A percentile compares a stretch with the other conserved stretches of the same genome.
Conservation (phyloP, 2,797 vertebrate genomes). For the Chromis chromis region DNA sequence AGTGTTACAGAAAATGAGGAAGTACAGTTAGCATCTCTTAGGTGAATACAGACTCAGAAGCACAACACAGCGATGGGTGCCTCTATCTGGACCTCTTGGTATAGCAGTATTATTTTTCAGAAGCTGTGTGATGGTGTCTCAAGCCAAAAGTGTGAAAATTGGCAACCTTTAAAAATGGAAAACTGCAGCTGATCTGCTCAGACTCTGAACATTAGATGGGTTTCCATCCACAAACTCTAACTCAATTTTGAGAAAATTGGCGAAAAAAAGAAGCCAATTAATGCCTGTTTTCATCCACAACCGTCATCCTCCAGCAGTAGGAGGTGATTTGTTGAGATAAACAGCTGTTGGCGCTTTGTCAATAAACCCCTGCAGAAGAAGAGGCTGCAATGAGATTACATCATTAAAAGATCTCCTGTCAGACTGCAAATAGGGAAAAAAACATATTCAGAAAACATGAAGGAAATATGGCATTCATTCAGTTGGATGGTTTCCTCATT, state of each 20-base stretch:
- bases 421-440: no score
- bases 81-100: no score
- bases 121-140: background rate
- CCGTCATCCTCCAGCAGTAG: background rate
- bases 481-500: background rate
- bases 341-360: no score
- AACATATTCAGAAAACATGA: no score
- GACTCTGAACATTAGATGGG: background rate
- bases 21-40: background rate
- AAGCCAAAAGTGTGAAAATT: background rate
- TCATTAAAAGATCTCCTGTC: no score
- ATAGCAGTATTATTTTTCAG: no score
- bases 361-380: no score
- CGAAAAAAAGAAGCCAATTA: background rate
- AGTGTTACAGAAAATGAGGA: conserved; percentile 22
- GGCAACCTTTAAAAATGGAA: conserved; percentile 3
- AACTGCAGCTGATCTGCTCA: background rate
- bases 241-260: background rate
- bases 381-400: no score
- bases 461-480: no score
- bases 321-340: background rate
- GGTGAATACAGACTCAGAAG: background rate
- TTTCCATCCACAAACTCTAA: background rate
- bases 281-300: background rate
- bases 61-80: no score